Conservation (phyloP, 1,140 invertebrate species). For the Tigriopus japonicus region DNA sequence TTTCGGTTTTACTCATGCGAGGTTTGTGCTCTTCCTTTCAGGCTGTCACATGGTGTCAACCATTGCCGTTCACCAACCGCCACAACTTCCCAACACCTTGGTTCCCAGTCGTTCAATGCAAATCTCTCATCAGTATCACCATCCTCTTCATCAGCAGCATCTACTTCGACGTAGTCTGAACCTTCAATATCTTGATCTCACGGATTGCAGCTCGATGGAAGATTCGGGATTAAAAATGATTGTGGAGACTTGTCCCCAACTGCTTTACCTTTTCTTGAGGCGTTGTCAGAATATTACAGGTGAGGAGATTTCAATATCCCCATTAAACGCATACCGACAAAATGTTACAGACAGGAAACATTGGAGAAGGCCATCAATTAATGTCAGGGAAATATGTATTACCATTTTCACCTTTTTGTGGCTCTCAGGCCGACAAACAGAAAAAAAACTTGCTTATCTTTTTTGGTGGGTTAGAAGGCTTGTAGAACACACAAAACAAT, state of each 20-base stretch:
- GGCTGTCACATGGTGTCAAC: constrained; percentile 7
- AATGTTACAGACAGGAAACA: neutral
- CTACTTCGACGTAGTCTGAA: no score
- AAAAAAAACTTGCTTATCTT: no score
- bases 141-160: no score
- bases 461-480: no score
- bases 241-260: constrained; percentile 60
- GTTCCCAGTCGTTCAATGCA: neutral
- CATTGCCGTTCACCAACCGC: neutral
- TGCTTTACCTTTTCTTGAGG: constrained; percentile 68
- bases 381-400: no score
- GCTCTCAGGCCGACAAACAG: no score
- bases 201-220: constrained; percentile 60
- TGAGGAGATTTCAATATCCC: constrained; percentile 22
- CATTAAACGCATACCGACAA: neutral
- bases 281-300: constrained; percentile 65
- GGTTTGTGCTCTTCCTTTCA: neutral
- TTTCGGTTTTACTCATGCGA: no score
- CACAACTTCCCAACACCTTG: neutral
- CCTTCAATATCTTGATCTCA: constrained; percentile 51
- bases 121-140: neutral
- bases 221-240: constrained; percentile 61
- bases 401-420: no score
- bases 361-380: no score
- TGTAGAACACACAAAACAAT: no score